Conservation (phyloP, 2,888 invertebrate species). For the Iselma pallidipennis region DNA sequence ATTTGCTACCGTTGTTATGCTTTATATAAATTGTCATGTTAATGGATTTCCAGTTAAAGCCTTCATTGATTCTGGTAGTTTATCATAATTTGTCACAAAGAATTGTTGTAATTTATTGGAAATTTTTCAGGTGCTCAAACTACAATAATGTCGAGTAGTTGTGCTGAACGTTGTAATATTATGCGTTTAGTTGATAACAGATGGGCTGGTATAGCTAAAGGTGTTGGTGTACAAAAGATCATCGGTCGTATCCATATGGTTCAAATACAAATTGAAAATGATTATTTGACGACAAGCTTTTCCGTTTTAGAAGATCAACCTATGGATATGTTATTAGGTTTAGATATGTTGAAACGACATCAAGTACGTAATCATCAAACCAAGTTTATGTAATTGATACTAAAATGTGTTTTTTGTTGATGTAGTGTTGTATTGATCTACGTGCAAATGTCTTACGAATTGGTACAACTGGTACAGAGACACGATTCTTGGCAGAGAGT, state of each 20-base stretch:
- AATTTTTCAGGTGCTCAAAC: slow-evolving; percentile 76
- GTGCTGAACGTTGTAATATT: slow-evolving; percentile 92
- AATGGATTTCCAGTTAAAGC: slow-evolving; percentile 97
- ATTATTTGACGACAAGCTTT: slow-evolving; percentile 94
- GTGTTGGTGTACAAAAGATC: slow-evolving; percentile 95
- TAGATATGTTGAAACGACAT: slow-evolving; percentile 97
- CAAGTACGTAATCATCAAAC: no score
- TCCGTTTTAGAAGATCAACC: slow-evolving; percentile 96
- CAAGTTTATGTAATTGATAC: no score
- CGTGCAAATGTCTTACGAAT: slow-evolving; percentile 85
- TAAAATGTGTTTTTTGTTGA: slow-evolving; percentile 24
- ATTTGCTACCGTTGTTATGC: slow-evolving; percentile 97
- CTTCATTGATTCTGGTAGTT: slow-evolving; percentile 88
- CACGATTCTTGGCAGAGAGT: slow-evolving; percentile 81
- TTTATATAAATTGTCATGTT: slow-evolving; percentile 95
- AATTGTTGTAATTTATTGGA: neutral
- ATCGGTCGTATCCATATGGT: slow-evolving; percentile 97
- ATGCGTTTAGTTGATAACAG: slow-evolving; percentile 87
- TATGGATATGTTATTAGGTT: slow-evolving; percentile 97
- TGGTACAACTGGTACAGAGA: slow-evolving; percentile 93
- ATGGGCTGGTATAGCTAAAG: slow-evolving; percentile 97
- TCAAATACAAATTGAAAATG: slow-evolving; percentile 93
- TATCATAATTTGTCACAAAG: neutral
- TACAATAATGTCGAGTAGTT: slow-evolving; percentile 96
- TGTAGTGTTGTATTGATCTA: slow-evolving; percentile 89